Conservation (phyloP, 2,797 vertebrate species). For the Triplophysa bombifrons region DNA sequence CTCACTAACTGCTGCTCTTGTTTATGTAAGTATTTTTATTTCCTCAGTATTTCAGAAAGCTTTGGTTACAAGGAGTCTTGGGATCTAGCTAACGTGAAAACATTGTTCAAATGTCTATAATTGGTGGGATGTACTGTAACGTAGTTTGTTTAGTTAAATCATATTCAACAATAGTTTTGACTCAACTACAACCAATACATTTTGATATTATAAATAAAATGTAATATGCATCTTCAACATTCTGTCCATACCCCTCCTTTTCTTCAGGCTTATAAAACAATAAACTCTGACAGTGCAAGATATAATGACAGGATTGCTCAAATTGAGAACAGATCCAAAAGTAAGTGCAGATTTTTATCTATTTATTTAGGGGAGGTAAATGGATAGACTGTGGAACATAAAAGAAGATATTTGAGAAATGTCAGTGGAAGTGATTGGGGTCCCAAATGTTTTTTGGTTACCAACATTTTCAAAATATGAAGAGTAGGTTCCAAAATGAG, state of each 20-base stretch:
- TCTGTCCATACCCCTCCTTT: background rate
- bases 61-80: no score
- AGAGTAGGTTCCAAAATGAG: no score
- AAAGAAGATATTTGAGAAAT: no score
- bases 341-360: conserved; percentile 60
- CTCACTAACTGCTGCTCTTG: conserved; percentile 73
- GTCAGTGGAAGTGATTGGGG: no score
- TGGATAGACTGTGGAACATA: no score
- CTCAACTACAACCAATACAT: background rate
- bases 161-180: background rate
- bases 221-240: background rate
- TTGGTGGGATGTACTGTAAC: background rate
- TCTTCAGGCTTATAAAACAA: conserved; percentile 74
- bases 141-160: background rate
- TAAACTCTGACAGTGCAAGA: conserved; percentile 66
- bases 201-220: no score
- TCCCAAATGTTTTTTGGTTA: no score
- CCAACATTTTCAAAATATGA: no score
- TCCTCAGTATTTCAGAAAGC: background rate
- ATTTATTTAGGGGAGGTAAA: no score
- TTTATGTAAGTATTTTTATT: conserved; percentile 71
- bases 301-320: conserved; percentile 63
- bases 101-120: no score
- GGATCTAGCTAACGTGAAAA: no score
- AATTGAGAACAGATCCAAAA: conserved; percentile 58